These are phyloP conservation scores for human DNA, from an alignment of 2,113 vertebrate species.

Conservation along the genomic window GRCh38 chrX:101341501-101342000, in stretches of 20 bases:
- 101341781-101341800: neutral
- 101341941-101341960: too few relatives aligned
- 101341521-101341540: neutral
- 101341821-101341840: constrained; percentile 21
- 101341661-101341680: neutral
- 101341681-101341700: neutral
- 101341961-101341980: neutral
- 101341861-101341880: neutral
- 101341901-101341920: neutral
- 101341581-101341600: neutral
- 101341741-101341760: constrained; percentile 3
- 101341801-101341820: constrained; percentile 5
- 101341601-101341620: neutral
- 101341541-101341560: neutral
- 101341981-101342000: too few relatives aligned
- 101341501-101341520: neutral
- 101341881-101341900: neutral
- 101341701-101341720: neutral
- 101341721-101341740: constrained; percentile 24
- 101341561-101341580: constrained; percentile 3
- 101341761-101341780: neutral
- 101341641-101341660: neutral
- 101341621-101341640: constrained; percentile 28
- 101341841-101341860: neutral
- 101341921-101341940: too few relatives aligned